Conservation (phyloP, 2,888 invertebrate species). For the Acleris literana region DNA sequence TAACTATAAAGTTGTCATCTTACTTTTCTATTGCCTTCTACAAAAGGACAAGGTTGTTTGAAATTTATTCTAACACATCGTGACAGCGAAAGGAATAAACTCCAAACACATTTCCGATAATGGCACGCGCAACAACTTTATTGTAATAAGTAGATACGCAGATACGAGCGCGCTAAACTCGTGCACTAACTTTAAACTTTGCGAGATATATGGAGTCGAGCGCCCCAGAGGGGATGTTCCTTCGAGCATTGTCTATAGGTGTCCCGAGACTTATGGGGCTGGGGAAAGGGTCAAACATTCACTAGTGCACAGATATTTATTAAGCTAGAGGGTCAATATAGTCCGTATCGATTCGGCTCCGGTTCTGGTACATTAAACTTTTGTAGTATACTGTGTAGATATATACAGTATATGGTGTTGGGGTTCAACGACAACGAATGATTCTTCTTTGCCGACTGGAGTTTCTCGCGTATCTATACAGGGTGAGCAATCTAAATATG, state of each 20-base stretch:
- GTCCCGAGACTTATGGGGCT: constrained; percentile 18
- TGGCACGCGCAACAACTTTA: constrained; percentile 30
- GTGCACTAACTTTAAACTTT: constrained; percentile 36
- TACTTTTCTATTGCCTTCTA: background rate
- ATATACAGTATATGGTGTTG: background rate
- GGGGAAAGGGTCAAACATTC: constrained; percentile 27
- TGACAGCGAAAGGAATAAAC: constrained; percentile 23
- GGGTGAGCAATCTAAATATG: too few species aligned
- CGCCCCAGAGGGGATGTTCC: constrained; percentile 26
- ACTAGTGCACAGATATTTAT: constrained; percentile 32
- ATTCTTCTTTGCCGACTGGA: too few species aligned
- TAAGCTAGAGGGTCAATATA: constrained; percentile 8
- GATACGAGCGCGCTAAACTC: constrained; percentile 31
- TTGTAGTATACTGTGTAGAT: background rate
- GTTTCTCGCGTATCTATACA: too few species aligned
- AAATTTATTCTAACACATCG: constrained; percentile 9
- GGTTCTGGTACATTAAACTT: constrained; percentile 15
- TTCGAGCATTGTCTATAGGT: constrained; percentile 33
- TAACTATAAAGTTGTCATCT: background rate
- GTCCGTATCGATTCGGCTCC: constrained; percentile 7
- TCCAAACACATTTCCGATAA: constrained; percentile 28
- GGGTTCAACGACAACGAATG: background rate
- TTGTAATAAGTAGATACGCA: constrained; percentile 34
- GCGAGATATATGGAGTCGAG: constrained; percentile 32
- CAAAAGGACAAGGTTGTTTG: background rate